Evolutionary conservation across 2,113 vertebrate species (phyloP).

Genomic region (Talpa occidentalis): DNA sequence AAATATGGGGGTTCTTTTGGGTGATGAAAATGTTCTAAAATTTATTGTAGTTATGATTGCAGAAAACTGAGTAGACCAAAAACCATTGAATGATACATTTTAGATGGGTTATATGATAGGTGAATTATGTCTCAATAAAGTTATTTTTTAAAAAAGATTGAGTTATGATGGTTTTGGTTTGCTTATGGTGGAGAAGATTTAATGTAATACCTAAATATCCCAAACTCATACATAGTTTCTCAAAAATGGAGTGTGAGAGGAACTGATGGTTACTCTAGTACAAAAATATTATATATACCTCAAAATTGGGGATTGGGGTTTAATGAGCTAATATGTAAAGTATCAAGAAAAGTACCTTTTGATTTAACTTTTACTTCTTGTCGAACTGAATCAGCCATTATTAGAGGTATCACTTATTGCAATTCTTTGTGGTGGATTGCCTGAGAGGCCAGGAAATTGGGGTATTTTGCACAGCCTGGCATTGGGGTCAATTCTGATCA

Average conservation of each 20-base stretch:
- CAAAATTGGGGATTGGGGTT: neutral
- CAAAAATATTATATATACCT: neutral
- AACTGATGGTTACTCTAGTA: neutral
- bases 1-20: no score
- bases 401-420: neutral
- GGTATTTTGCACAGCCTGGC: neutral
- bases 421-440: neutral
- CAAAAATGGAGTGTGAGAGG: neutral
- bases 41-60: neutral
- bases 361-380: neutral
- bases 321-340: neutral
- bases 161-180: neutral
- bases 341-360: neutral
- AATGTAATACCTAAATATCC: neutral
- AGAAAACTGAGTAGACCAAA: neutral
- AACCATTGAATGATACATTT: neutral
- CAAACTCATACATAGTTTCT: neutral
- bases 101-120: neutral
- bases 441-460: neutral
- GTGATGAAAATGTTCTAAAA: neutral
- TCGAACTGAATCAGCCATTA: neutral
- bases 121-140: neutral
- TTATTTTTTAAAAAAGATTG: neutral
- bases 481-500: neutral
- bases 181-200: neutral